phyloP scores from a whole-genome alignment of 2,888 invertebrate genomes.

The Disparrhopalites patrizii region DNA sequence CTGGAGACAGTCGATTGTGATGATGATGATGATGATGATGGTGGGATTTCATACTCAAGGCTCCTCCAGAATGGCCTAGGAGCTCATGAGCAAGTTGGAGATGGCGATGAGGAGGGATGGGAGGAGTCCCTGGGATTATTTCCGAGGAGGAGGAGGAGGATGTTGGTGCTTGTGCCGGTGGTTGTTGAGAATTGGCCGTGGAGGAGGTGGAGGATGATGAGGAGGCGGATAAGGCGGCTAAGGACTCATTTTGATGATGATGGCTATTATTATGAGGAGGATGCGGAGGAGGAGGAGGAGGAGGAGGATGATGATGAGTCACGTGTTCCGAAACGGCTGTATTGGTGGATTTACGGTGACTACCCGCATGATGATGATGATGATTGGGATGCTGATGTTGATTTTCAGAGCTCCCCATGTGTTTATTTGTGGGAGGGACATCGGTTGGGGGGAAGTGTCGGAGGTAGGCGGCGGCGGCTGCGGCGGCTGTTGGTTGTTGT shows the following conservation, averaged over 20 bases:
- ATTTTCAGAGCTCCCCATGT: neutral
- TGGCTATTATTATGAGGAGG: neutral
- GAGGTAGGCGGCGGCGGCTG: conserved; percentile 9
- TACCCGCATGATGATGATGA: neutral
- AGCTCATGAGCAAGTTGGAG: conserved; percentile 5
- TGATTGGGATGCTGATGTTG: neutral
- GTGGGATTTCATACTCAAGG: too few relatives aligned
- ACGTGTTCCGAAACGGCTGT: conserved; percentile 3
- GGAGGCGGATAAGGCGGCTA: neutral
- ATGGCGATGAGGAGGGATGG: neutral
- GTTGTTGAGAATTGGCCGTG: neutral
- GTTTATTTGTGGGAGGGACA: neutral
- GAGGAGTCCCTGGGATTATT: neutral
- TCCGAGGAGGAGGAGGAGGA: neutral
- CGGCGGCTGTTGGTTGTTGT: conserved; percentile 3
- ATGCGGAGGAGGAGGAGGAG: conserved; percentile 25
- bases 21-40: too few relatives aligned
- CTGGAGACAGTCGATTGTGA: conserved; percentile 5
- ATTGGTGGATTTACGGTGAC: neutral
- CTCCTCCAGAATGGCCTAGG: neutral
- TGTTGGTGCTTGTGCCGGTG: neutral
- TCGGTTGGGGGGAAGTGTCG: neutral
- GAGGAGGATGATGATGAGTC: neutral
- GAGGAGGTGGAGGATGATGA: neutral
- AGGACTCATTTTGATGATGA: neutral